Base-by-base conservation (phyloP, 2,888 invertebrate genomes). In the Sinohyriopsis cumingii region DNA sequence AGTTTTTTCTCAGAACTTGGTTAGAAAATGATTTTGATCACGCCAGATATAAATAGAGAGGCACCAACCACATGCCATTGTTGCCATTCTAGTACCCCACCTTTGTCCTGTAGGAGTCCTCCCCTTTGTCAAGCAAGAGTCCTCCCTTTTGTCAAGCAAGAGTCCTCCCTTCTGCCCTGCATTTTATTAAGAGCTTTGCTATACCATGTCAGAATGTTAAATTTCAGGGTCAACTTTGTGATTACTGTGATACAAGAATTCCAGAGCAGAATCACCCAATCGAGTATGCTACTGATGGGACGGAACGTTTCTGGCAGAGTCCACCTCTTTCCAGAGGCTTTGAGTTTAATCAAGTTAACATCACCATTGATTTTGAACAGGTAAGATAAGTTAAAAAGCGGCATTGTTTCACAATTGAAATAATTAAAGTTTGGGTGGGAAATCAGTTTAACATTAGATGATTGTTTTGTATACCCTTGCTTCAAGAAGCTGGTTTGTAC, bases 351-450 rank as follows among this genome's bases (percentile, higher is more conserved):
- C 95, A 96, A 92, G 96, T 99, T 88, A 98, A 98, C 91, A 92
- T 99, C 75, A 98, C 99, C 85, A 97, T 99, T 86, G 95, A 98
- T 90, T 93, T 99, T 82, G 98, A 96, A 85, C 99, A 99, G 94
- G 98, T 98, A 91, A 69, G 55, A 25, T 59, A 15, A 45, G 12
- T 45, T 45, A 45, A 45, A 12, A 45, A 24, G 5, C 3, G 45
- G 28, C n/a, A n/a, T 59, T 19, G 12, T 45, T 45, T n/a, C 18
- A n/a, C 24, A 55, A 20, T 55, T 28, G n/a, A n/a, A n/a, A n/a
- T 59, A 5, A n/a, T 15, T 24, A 19, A 59, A 25, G 7, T 6
- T 59, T 59, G 5, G 22, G 20, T 59, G 22, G 18, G 22, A 59
- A 28, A 59, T 25, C 25, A 59, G 19, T 59, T 59, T 59, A 19